Percentiles rank a stretch among this genome's conserved stretches.
Evolutionary conservation across 2,113 vertebrate genomes (phyloP).

Genomic region (Meles meles): DNA sequence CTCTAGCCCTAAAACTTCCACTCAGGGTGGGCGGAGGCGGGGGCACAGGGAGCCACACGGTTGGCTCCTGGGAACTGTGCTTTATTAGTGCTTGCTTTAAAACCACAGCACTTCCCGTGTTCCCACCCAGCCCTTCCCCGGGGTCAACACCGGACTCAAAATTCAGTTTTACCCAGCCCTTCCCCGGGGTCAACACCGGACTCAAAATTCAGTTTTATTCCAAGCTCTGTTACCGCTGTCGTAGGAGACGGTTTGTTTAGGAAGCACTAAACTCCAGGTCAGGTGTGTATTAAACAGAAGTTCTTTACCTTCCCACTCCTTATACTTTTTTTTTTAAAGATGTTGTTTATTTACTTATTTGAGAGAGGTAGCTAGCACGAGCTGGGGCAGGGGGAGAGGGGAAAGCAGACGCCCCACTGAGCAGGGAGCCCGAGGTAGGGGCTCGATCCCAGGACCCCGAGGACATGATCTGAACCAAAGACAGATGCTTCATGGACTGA

Average conservation of each 20-base stretch:
- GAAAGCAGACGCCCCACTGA: not conserved
- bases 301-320: not conserved
- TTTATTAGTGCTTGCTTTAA: not conserved
- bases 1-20: not conserved
- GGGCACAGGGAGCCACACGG: not conserved
- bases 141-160: not conserved
- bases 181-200: not conserved
- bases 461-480: not conserved
- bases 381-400: not conserved
- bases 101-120: not conserved
- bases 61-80: not conserved
- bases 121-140: not conserved
- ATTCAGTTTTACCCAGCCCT: not conserved
- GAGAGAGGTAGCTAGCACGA: not conserved
- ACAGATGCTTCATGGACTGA: not conserved
- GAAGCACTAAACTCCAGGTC: not conserved
- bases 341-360: not conserved
- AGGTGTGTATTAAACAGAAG: not conserved
- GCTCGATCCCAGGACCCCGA: not conserved
- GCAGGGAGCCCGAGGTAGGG: not conserved
- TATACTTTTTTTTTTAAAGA: not conserved
- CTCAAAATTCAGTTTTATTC: not conserved
- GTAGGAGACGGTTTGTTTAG: not conserved
- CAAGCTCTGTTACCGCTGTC: not conserved
- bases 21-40: fast-evolving